Evolutionary conservation across 1,140 invertebrate species (phyloP), one percentile per base, ranked within the genome.

Genomic region (Drosophila mayri): DNA sequence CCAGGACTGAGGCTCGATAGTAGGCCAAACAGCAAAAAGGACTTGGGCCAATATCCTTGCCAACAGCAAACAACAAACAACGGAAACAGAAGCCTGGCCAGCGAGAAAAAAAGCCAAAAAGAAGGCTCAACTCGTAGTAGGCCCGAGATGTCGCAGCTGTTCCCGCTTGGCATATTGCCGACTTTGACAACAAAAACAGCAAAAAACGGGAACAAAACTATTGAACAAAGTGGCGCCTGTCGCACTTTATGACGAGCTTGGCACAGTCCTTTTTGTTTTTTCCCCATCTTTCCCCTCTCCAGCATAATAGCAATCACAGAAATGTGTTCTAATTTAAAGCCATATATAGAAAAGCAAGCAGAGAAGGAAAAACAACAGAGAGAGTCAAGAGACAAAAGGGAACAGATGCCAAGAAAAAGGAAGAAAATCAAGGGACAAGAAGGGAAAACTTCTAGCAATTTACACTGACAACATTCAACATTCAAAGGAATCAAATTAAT

Each of bases 311-410:
- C 85, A 88, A 88, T 88, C 86, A 81, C 63, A 85, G 77, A 88
- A 90, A 88, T 88, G 84, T 88, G 84, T 76, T 88, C 85, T 88
- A 88, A 88, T 88, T 88, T 88, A 88, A 88, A 90, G 73, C 73
- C 75, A 65, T 78, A 88, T 63, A 76, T 76, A 83, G 49, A 41
- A 68, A 50, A 54, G 47, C 47, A 32, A 61, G 52, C 68, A 66
- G 50, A 35, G 38, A 41, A 41, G 54, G 18, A 61, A 78, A 50
- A 67, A 66, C 35, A 74, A 67, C 64, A 65, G 61, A 55, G 28
- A 40, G 25, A 49, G 59, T 25, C 25, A 25, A 25, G 63, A 59
- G 50, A 58, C 59, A 82, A 67, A 55, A 61, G 44, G 65, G 52
- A 88, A 66, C 84, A 84, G 84, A 81, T 88, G 84, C 85, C 84